Conservation (phyloP, 92 coral and sea anemone species). For the Blastomussa wellsi region DNA sequence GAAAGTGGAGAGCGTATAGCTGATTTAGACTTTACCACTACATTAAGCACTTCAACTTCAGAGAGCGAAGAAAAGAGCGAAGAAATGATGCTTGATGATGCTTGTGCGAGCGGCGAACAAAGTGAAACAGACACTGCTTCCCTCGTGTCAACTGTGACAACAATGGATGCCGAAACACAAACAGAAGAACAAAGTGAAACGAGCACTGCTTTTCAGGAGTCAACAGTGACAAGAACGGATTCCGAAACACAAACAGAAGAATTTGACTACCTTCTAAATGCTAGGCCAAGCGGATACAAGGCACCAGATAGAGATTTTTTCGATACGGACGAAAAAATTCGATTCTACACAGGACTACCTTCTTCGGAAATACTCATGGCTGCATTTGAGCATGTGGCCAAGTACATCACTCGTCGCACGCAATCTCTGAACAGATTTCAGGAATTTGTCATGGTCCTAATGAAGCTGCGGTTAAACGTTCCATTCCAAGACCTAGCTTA, state of each 20-base stretch:
- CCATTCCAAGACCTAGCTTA: constrained; percentile 50
- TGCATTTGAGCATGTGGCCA: constrained; percentile 47
- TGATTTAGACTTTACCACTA: constrained; percentile 21
- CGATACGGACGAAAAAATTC: too few species aligned
- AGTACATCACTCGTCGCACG: constrained; percentile 29
- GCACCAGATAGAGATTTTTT: too few species aligned
- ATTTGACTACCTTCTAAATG: too few species aligned
- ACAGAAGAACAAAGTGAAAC: constrained; percentile 41
- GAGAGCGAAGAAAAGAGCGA: constrained; percentile 22
- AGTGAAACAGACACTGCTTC: constrained; percentile 41
- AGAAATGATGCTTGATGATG: constrained; percentile 26
- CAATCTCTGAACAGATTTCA: constrained; percentile 33
- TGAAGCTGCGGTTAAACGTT: constrained; percentile 46
- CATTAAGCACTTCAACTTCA: constrained; percentile 18
- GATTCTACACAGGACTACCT: too few species aligned
- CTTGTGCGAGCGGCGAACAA: constrained; percentile 25
- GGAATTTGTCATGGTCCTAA: constrained; percentile 46
- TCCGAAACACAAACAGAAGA: constrained; percentile 49
- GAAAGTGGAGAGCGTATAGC: constrained; percentile 23
- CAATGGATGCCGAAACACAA: constrained; percentile 33
- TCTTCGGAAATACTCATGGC: constrained; percentile 39
- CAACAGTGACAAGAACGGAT: constrained; percentile 38
- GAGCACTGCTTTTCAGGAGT: constrained; percentile 11
- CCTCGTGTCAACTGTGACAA: constrained; percentile 25
- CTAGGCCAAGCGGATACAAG: too few species aligned